These are phyloP conservation scores for Meloe dianella DNA, from an alignment of 2,888 invertebrate species.

Conservation along the genomic window DNA sequence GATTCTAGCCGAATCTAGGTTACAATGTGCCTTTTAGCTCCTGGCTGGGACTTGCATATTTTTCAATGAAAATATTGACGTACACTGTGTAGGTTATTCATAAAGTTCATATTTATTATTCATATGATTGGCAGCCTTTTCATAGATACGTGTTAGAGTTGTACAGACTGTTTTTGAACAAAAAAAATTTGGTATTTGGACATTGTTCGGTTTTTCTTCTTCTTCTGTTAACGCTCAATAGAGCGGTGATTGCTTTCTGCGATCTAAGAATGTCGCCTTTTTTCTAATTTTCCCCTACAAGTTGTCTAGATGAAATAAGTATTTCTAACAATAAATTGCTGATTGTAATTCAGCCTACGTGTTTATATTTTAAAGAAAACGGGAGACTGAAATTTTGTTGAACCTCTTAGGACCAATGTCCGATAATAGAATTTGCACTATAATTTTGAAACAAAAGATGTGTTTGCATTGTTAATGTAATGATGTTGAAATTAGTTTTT, in stretches of 20 bases:
- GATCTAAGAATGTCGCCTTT: background rate
- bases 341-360: background rate
- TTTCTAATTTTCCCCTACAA: background rate
- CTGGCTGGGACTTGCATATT: background rate
- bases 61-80: constrained; percentile 8
- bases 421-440: background rate
- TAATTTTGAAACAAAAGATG: background rate
- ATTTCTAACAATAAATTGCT: background rate
- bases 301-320: background rate
- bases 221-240: background rate
- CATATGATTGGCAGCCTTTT: background rate
- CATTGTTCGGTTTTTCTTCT: background rate
- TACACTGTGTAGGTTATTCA: background rate
- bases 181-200: background rate
- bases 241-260: background rate
- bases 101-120: background rate
- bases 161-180: too few relatives aligned
- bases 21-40: background rate
- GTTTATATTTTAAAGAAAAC: background rate
- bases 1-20: background rate
- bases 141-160: background rate
- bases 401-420: background rate
- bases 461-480: background rate
- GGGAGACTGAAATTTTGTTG: background rate
- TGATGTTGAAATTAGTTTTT: background rate